phyloP scores from a whole-genome alignment of 2,888 invertebrate species.

The Nephrotoma appendiculata region DNA sequence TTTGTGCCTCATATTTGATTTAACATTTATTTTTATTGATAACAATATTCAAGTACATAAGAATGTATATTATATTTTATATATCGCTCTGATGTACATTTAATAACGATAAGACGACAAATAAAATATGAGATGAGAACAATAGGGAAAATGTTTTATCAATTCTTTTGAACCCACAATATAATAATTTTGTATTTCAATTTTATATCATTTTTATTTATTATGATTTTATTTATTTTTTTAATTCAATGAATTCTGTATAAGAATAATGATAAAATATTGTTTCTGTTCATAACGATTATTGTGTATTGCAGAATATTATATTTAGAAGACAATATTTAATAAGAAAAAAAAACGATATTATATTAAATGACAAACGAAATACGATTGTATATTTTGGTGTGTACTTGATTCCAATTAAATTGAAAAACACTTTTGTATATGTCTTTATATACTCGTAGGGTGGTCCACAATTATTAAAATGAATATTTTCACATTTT shows the following conservation, averaged over 20 bases:
- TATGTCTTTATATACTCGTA: neutral
- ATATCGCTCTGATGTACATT: neutral
- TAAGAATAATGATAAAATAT: neutral
- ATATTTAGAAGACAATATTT: neutral
- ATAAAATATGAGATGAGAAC: neutral
- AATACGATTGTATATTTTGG: neutral
- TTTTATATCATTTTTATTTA: neutral
- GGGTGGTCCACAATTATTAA: neutral
- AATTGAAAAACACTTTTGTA: neutral
- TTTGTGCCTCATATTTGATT: neutral
- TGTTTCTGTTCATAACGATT: neutral
- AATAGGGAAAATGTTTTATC: neutral
- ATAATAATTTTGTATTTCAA: neutral
- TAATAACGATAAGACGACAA: neutral
- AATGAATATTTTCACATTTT: neutral
- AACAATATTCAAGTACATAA: neutral
- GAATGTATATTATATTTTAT: neutral
- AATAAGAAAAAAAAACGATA: neutral
- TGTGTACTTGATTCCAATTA: neutral
- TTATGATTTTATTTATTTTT: neutral
- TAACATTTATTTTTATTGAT: neutral
- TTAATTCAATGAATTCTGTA: neutral
- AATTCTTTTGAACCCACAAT: neutral
- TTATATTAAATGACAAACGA: neutral
- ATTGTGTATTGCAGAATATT: neutral